Base-by-base conservation (phyloP, 2,113 vertebrate genomes). In the Saguinus imperator region DNA sequence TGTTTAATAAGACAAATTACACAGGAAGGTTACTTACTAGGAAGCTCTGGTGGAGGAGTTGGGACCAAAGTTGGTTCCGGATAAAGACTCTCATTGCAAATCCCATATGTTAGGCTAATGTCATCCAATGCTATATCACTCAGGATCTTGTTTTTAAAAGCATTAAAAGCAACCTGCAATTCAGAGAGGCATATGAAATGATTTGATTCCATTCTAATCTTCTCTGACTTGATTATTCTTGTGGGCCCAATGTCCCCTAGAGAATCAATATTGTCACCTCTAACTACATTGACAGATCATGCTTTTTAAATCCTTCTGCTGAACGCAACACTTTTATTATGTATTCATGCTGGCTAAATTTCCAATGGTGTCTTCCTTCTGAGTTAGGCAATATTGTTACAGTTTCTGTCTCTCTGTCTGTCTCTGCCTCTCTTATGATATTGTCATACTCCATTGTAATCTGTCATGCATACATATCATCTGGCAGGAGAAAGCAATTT, bases 61-160 rank as follows among this genome's bases (percentile, higher is more conserved):
- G 99, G 99, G 32, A 99, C 98, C 1, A 70, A 98, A 37, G 99
- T 99, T 21, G 99, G 99, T n/a, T 99, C 99, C 14, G 99, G 98
- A 25, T 98, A 98, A 93, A 95, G 97, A 55, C 94, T 98, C 0
- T 97, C 95, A 40, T 98, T 97, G 97, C 99, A 99, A 25, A 95
- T 85, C 2, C 98, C 99, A n/a, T 94, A 48, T 1, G 93, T 98
- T 92, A 99, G 79, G 14, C 92, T 97, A 94, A 99, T 99, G 93
- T 99, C 99, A 98, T 99, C 99, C 95, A 99, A 73, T 0, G 99
- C 99, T 20, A 99, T 99, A 61, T 99, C 99, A 77, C 99, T 99
- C 45, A 89, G n/a, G 6, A 98, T 75, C 12, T 1, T 77, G 1
- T 64, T 98, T 95, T 99, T 99, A 93, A 98, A 96, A 3, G 98